A percentile compares a stretch with the other conserved stretches of the same genome.
These are phyloP conservation scores for Orycteropus afer DNA, from an alignment of 2,113 vertebrate species.

Conservation along the genomic window DNA sequence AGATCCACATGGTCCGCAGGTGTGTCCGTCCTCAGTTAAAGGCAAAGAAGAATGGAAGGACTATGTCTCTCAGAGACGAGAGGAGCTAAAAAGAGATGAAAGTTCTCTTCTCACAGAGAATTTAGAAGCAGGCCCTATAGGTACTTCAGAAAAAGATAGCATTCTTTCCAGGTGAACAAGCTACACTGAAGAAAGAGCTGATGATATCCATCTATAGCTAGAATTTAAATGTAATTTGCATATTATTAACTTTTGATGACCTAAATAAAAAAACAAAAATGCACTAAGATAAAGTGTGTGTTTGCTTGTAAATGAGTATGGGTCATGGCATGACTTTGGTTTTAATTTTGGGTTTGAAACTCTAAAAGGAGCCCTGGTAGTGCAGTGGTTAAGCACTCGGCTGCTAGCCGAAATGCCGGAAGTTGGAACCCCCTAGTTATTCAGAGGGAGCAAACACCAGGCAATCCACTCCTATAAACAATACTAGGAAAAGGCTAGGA, in stretches of 20 bases:
- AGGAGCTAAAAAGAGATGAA: background rate
- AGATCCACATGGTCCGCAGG: background rate
- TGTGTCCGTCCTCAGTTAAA: background rate
- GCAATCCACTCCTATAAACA: background rate
- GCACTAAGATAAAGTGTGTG: background rate
- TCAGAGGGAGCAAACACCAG: background rate
- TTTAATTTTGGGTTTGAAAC: slow-evolving; percentile 52
- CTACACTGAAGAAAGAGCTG: background rate
- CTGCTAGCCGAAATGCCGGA: background rate
- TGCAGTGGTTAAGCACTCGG: background rate
- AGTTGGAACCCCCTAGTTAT: background rate
- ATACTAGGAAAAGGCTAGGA: background rate
- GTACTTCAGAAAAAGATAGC: background rate
- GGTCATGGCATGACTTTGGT: background rate
- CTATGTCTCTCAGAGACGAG: background rate
- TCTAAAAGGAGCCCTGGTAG: background rate
- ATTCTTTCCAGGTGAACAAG: background rate
- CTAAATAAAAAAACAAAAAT: slow-evolving; percentile 4
- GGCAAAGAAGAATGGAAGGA: background rate
- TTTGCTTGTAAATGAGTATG: background rate
- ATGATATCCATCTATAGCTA: background rate
- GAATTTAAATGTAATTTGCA: background rate
- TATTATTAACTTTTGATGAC: background rate
- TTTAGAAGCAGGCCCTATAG: background rate
- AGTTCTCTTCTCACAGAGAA: background rate